Base-by-base conservation (phyloP, 2,888 invertebrate species). In the Agonopterix heracliana region DNA sequence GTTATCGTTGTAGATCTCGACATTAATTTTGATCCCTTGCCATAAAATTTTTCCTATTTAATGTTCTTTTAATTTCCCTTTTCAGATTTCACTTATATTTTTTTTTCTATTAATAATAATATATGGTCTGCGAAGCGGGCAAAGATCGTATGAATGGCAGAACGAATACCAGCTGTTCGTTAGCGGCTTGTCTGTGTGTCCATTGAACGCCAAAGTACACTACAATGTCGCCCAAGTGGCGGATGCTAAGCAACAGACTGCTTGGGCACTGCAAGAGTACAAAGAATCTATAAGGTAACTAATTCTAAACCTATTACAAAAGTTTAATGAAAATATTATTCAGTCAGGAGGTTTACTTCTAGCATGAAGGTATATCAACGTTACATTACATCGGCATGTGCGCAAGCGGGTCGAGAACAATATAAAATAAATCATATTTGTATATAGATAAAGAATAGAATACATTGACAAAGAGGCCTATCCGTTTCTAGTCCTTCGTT, bases 151-250 rank as follows among this genome's bases (percentile, higher is more conserved):
- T 2, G 93, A 97, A 47, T 98, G 98, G 98, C 90, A 91, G 52
- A 92, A 86, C 48, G 98, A 98, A 78, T 92, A 92, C 60, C 76
- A 82, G 11, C 82, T 99, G 38, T 99, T 97, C 74, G 82, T 88
- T 44, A 94, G 95, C 26, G 98, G 95, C 0, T 78, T 95, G n/a
- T 72, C 88, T 17, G 96, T 98, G 11, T 99, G 98, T 71, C 98
- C 98, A 0, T 87, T 93, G 44, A 98, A 98, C 87, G 98, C 98
- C 13, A 99, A 98, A 90, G 95, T 95, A 3, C 93, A 90, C 63
- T 99, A 98, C 73, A 99, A 99, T 77, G 92, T 98, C 47, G 98
- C 95, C 0, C 98, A 98, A 78, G 92, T 94, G 52, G 93, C 95
- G 10, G 95, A 94, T 0, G 96, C 97, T 64, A 85, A 86, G 35